These are phyloP conservation scores for Acipenser transmontanus DNA, from an alignment of 2,797 vertebrate genomes.

Conservation along the genomic window DNA sequence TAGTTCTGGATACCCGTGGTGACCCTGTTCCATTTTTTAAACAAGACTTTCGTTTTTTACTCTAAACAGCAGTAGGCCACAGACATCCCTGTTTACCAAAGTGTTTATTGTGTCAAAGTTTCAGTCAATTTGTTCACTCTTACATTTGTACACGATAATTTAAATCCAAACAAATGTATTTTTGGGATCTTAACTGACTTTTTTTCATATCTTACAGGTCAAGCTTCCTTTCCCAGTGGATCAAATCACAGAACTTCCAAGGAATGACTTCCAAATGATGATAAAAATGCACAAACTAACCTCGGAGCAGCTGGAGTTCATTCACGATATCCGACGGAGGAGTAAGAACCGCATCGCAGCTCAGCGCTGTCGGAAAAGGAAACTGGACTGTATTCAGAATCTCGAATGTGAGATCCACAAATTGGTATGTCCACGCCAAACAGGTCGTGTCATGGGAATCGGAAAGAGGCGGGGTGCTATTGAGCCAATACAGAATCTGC, in stretches of 20 bases:
- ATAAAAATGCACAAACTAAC: slow-evolving; percentile 99
- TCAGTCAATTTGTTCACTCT: not conserved
- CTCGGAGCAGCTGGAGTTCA: slow-evolving; percentile 97
- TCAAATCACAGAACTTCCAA: slow-evolving; percentile 99
- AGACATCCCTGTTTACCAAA: not conserved
- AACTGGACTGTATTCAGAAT: slow-evolving; percentile 97
- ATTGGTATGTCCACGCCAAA: slow-evolving; percentile 66
- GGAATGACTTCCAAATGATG: slow-evolving; percentile 99
- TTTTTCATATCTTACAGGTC: slow-evolving; percentile 69
- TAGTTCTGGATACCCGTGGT: too few relatives aligned
- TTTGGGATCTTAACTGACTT: slow-evolving; percentile 3
- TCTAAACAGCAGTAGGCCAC: too few relatives aligned
- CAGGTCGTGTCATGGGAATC: not conserved
- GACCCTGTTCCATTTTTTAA: too few relatives aligned
- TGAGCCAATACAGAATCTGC: too few relatives aligned
- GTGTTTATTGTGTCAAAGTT: not conserved
- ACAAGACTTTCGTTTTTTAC: too few relatives aligned
- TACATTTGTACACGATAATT: not conserved
- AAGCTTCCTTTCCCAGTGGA: slow-evolving; percentile 97
- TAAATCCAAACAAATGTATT: not conserved
- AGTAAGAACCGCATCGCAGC: slow-evolving; percentile 96
- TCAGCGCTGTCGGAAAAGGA: slow-evolving; percentile 95
- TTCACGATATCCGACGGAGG: slow-evolving; percentile 87
- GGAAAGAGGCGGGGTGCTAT: not conserved
- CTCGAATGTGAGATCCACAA: slow-evolving; percentile 97